These are phyloP conservation scores for Fulmarus glacialis DNA, from an alignment of 2,113 vertebrate species.

Conservation along the genomic window DNA sequence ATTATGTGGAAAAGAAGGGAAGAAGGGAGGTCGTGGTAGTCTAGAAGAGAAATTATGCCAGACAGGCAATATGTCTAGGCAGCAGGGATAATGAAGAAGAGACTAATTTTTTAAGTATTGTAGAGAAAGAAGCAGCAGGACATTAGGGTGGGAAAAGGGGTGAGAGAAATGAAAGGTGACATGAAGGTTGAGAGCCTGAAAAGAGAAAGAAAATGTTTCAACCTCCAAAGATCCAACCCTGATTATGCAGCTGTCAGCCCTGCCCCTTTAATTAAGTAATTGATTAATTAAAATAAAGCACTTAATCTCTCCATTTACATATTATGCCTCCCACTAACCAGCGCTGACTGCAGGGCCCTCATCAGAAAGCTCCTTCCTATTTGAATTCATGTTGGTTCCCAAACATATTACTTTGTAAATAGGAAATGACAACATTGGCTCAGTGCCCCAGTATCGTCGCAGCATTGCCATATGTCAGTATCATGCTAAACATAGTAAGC, in stretches of 20 bases:
- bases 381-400: constrained; percentile 53
- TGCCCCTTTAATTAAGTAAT: constrained; percentile 69
- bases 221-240: constrained; percentile 15
- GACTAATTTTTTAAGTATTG: neutral
- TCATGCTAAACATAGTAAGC: constrained; percentile 67
- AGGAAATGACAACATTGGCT: constrained; percentile 73
- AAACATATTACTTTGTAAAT: constrained; percentile 72
- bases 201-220: constrained; percentile 44
- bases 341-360: neutral
- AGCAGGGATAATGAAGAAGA: neutral
- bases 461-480: constrained; percentile 66
- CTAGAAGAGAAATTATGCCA: neutral
- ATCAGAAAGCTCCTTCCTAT: constrained; percentile 46
- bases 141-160: neutral
- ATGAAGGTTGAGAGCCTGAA: constrained; percentile 7
- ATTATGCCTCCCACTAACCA: constrained; percentile 47
- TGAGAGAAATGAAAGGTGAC: constrained; percentile 33
- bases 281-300: constrained; percentile 72
- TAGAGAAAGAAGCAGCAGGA: constrained; percentile 34
- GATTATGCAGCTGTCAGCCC: constrained; percentile 61
- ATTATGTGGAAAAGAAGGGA: neutral
- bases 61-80: neutral
- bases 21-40: neutral
- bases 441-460: neutral
- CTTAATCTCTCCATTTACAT: constrained; percentile 69